A percentile compares a stretch with the other conserved stretches of the same genome.
phyloP scores from a whole-genome alignment of 2,113 vertebrate species.

The Myotis lucifugus region DNA sequence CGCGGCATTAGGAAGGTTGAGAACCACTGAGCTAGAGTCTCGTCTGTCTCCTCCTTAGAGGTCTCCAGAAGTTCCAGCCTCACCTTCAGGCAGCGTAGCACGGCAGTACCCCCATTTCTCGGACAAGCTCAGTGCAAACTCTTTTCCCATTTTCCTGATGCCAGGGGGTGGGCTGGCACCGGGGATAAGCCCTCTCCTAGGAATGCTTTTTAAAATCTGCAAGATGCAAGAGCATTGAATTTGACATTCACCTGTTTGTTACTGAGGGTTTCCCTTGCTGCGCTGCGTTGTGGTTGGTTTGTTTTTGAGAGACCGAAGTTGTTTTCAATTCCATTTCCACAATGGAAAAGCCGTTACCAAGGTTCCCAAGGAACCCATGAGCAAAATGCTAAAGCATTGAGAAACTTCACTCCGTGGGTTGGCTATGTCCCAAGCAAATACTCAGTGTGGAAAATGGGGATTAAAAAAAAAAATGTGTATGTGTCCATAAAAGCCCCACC shows the following conservation, averaged over 20 bases:
- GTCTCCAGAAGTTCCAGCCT: not conserved
- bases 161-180: not conserved
- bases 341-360: not conserved
- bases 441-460: not conserved
- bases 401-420: not conserved
- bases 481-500: not conserved
- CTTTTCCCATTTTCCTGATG: not conserved
- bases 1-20: no score
- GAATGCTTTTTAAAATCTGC: not conserved
- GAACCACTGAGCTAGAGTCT: not conserved
- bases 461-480: not conserved
- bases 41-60: not conserved
- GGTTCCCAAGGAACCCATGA: not conserved
- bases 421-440: not conserved
- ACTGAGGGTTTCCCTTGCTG: not conserved
- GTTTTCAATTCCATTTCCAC: conserved; percentile 12
- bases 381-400: not conserved
- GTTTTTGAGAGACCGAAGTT: not conserved
- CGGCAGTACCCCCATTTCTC: not conserved
- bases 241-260: not conserved
- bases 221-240: not conserved
- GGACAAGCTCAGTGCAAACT: not conserved
- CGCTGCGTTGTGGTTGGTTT: not conserved
- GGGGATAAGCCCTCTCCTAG: not conserved
- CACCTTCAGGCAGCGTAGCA: not conserved